A percentile compares a stretch with the other conserved stretches of the same genome.
These are phyloP conservation scores for Arrhopalites spinosus DNA, from an alignment of 2,888 invertebrate species.

Conservation along the genomic window DNA sequence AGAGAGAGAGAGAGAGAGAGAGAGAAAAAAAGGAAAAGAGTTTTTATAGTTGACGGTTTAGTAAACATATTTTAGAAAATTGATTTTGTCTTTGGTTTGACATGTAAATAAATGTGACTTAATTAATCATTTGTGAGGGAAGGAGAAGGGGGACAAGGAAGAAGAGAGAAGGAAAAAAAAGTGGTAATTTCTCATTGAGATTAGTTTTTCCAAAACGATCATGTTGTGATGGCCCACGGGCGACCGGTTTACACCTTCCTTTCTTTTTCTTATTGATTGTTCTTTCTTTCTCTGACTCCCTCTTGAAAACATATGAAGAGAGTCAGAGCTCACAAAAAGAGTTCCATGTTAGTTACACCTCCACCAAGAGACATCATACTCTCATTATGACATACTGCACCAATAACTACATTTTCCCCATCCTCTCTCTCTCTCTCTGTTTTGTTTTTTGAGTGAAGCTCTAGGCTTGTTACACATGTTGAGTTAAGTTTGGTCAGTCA, in stretches of 20 bases:
- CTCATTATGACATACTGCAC: neutral
- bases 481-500: no score
- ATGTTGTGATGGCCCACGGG: slow-evolving; percentile 1
- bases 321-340: no score
- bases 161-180: neutral
- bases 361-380: neutral
- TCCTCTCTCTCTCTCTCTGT: no score
- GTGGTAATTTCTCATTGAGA: slow-evolving; percentile 28
- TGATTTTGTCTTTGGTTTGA: slow-evolving; percentile 36
- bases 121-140: slow-evolving; percentile 35
- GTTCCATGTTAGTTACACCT: neutral
- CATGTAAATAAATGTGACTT: slow-evolving; percentile 34
- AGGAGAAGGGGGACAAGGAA: neutral
- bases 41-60: neutral
- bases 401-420: neutral
- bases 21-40: neutral
- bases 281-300: slow-evolving; percentile 10
- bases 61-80: slow-evolving; percentile 31
- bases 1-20: slow-evolving; percentile 4
- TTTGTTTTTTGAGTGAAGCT: no score
- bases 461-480: no score
- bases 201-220: slow-evolving; percentile 23
- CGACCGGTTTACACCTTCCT: neutral
- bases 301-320: neutral
- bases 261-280: slow-evolving; percentile 7